phyloP scores from a whole-genome alignment of 2,113 vertebrate genomes.

The Paraplagusia blochii region DNA sequence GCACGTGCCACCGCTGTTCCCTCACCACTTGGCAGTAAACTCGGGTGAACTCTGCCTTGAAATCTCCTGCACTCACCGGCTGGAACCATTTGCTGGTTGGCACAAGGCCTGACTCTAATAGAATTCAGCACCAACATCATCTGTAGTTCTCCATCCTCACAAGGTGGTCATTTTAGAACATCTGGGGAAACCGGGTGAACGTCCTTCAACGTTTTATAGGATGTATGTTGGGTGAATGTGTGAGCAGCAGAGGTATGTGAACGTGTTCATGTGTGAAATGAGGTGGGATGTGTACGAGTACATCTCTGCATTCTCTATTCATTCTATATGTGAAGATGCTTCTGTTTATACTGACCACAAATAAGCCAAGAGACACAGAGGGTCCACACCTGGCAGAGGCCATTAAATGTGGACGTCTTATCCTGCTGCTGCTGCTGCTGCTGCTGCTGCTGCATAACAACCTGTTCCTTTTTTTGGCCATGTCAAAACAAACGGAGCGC shows the following conservation, averaged over 20 bases:
- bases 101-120: conserved; percentile 40
- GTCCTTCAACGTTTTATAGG: background rate
- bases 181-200: conserved; percentile 9
- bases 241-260: conserved; percentile 2
- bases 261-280: conserved; percentile 8
- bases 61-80: conserved; percentile 36
- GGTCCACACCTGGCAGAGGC: background rate
- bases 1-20: conserved; percentile 47
- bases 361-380: conserved; percentile 1
- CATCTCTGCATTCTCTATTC: background rate
- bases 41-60: conserved; percentile 49
- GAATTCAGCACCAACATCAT: conserved; percentile 26
- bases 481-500: background rate
- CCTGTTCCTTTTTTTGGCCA: background rate
- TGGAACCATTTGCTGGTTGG: conserved; percentile 44
- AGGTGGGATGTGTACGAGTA: background rate
- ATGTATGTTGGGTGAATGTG: background rate
- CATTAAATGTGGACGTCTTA: background rate
- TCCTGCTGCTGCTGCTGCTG: background rate
- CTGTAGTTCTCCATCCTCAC: conserved; percentile 25
- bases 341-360: conserved; percentile 8
- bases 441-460: background rate
- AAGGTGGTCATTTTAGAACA: conserved; percentile 29
- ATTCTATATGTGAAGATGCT: background rate
- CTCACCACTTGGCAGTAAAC: conserved; percentile 56